Conservation (phyloP, 2,113 vertebrate species). For the Neoarius graeffei region DNA sequence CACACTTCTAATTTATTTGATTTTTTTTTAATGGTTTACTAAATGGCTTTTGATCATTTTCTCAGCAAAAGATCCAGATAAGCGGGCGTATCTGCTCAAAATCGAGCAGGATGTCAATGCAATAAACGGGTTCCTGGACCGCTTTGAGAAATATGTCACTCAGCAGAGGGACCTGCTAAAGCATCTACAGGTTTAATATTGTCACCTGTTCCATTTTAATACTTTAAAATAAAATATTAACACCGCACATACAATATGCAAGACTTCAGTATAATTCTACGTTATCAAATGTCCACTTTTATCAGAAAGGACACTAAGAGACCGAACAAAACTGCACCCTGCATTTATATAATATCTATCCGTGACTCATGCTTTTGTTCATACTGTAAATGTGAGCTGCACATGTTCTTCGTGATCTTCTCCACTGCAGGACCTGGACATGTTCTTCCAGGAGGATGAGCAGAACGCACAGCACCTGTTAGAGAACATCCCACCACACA, state of each 20-base stretch:
- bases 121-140: slow-evolving; percentile 63
- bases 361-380: background rate
- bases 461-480: slow-evolving; percentile 63
- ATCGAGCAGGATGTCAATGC: slow-evolving; percentile 64
- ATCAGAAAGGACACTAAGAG: background rate
- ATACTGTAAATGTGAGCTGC: background rate
- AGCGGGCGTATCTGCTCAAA: slow-evolving; percentile 58
- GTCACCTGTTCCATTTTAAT: background rate
- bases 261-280: background rate
- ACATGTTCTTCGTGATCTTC: slow-evolving; percentile 2
- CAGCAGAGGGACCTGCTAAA: slow-evolving; percentile 64
- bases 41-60: background rate
- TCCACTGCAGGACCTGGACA: slow-evolving; percentile 64
- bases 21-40: background rate
- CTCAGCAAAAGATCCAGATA: slow-evolving; percentile 66
- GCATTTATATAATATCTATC: background rate
- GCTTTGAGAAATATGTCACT: slow-evolving; percentile 64
- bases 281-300: background rate
- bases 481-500: slow-evolving; percentile 68
- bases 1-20: background rate
- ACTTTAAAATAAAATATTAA: background rate
- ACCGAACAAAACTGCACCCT: background rate
- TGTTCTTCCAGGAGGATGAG: slow-evolving; percentile 57
- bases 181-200: slow-evolving; percentile 65
- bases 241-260: background rate